Conservation (phyloP, 2,888 invertebrate genomes). For the Phlogophora meticulosa region DNA sequence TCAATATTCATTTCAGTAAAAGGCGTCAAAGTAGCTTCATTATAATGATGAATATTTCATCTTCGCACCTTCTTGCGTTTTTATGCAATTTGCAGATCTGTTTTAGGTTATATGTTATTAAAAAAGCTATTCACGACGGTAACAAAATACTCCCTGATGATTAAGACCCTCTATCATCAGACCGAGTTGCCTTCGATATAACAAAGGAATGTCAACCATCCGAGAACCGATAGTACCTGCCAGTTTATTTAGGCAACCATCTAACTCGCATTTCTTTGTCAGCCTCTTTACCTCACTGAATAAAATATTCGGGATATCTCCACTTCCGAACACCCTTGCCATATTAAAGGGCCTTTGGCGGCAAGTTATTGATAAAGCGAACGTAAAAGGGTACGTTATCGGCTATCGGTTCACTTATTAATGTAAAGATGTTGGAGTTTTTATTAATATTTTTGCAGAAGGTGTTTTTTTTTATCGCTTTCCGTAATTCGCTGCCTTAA, state of each 20-base stretch:
- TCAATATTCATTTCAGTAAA: too few relatives aligned
- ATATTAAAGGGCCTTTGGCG: slow-evolving; percentile 80
- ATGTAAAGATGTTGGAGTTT: slow-evolving; percentile 53
- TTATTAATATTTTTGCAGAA: slow-evolving; percentile 53
- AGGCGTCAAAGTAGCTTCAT: too few relatives aligned
- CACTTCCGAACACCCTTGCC: slow-evolving; percentile 78
- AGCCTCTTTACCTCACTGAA: slow-evolving; percentile 87
- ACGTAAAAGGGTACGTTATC: slow-evolving; percentile 72
- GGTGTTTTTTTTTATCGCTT: slow-evolving; percentile 37
- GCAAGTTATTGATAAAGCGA: slow-evolving; percentile 78
- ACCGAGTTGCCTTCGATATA: slow-evolving; percentile 37
- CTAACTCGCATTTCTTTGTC: slow-evolving; percentile 89
- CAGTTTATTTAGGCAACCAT: slow-evolving; percentile 87
- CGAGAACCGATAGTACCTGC: slow-evolving; percentile 70
- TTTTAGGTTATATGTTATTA: too few relatives aligned
- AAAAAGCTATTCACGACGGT: too few relatives aligned
- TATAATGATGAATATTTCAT: too few relatives aligned
- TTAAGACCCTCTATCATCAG: not conserved
- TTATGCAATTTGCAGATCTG: too few relatives aligned
- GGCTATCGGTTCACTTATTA: slow-evolving; percentile 70
- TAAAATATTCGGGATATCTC: slow-evolving; percentile 89
- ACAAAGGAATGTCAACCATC: slow-evolving; percentile 39
- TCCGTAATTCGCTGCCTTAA: not conserved
- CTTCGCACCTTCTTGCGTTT: too few relatives aligned
- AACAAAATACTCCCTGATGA: too few relatives aligned